Conservation (phyloP, 1,140 invertebrate genomes). For the Cepaea nemoralis region DNA sequence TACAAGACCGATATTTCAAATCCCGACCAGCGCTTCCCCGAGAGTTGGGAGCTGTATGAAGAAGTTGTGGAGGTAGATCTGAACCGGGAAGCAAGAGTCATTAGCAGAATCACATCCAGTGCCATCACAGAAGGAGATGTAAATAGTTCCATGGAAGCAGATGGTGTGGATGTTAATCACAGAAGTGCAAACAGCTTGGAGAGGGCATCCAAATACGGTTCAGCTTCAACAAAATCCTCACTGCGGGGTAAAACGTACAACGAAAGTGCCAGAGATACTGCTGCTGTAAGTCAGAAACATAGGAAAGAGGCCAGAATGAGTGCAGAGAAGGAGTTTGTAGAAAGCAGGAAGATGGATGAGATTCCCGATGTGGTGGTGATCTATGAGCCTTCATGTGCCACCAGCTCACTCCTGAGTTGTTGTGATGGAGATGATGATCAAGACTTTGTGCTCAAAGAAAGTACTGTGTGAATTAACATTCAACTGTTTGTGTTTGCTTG, state of each 20-base stretch:
- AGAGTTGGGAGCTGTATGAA: conserved; percentile 35
- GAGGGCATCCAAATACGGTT: background rate
- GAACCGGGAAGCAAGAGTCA: background rate
- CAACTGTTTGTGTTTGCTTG: too few species aligned
- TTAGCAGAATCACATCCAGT: background rate
- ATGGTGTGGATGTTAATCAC: background rate
- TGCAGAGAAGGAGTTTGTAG: background rate
- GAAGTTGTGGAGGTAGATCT: conserved; percentile 19
- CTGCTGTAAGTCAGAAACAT: background rate
- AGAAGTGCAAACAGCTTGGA: background rate
- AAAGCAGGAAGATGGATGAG: background rate
- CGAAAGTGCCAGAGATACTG: background rate
- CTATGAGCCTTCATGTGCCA: conserved; percentile 31
- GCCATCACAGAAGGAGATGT: too few species aligned
- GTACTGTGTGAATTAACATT: conserved; percentile 27
- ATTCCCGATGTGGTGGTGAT: conserved; percentile 33
- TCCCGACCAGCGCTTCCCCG: background rate
- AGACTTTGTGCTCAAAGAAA: conserved; percentile 33
- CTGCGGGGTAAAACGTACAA: background rate
- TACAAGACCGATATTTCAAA: background rate
- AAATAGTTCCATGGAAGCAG: background rate
- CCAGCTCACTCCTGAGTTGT: background rate
- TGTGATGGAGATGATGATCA: background rate
- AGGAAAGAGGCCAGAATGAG: background rate
- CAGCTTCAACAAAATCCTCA: background rate